Percentiles rank a stretch among this genome's conserved stretches.
phyloP scores from a whole-genome alignment of 1,140 invertebrate species.

The Drosophila sproati region DNA sequence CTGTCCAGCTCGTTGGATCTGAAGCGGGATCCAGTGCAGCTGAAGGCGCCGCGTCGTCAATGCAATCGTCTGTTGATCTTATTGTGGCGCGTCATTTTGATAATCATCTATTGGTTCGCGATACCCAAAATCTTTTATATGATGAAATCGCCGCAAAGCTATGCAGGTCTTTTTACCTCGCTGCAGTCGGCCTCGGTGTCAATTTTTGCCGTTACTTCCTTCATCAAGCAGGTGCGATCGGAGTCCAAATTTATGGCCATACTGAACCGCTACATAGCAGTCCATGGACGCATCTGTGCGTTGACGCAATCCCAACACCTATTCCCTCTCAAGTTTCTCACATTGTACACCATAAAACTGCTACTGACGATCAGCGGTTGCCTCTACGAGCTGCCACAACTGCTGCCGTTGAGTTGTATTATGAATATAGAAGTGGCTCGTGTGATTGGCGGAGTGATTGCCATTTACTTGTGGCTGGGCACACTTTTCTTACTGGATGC shows the following conservation, averaged over 20 bases:
- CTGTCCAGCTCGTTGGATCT: constrained; percentile 44
- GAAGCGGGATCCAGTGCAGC: constrained; percentile 25
- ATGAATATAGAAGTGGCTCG: background rate
- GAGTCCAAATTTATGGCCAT: constrained; percentile 48
- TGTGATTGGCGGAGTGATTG: constrained; percentile 17
- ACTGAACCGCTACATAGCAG: constrained; percentile 59
- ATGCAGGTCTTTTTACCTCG: constrained; percentile 48
- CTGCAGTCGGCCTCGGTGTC: constrained; percentile 48
- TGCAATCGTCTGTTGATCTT: constrained; percentile 45
- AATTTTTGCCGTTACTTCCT: constrained; percentile 56
- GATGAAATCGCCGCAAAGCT: constrained; percentile 28
- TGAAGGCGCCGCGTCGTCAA: constrained; percentile 26
- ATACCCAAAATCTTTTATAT: constrained; percentile 24
- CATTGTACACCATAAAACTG: constrained; percentile 45
- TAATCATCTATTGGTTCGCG: constrained; percentile 44
- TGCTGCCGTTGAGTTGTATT: constrained; percentile 14
- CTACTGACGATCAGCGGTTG: constrained; percentile 54
- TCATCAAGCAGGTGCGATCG: constrained; percentile 48
- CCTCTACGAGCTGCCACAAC: constrained; percentile 51
- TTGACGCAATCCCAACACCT: constrained; percentile 27
- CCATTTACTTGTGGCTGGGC: constrained; percentile 71
- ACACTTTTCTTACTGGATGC: constrained; percentile 66
- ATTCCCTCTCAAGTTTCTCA: constrained; percentile 49
- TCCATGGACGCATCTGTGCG: constrained; percentile 53
- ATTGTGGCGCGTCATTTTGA: constrained; percentile 58